Evolutionary conservation across 2,113 vertebrate species (phyloP), one percentile per base, ranked within the genome.

Genomic region (Pelecanus crispus): DNA sequence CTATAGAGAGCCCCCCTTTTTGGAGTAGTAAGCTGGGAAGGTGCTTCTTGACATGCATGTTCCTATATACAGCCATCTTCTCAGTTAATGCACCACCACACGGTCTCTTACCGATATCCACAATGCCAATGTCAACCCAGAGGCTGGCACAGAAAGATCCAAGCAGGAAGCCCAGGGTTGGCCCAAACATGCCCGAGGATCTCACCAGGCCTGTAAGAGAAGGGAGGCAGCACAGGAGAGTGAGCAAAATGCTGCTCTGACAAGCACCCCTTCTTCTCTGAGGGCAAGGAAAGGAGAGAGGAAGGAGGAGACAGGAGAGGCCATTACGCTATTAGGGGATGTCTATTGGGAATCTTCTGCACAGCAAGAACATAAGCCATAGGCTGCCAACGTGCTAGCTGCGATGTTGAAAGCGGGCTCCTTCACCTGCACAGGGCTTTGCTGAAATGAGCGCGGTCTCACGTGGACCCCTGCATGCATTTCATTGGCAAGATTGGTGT

Each of bases 81-180:
- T 61, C 13, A 8, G 4, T 13, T 17, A 13, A 7, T 0, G 6
- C 11, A 79, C 31, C 28, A 14, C 20, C 29, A 11, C 59, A 6
- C 0, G 0, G 29, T 29, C 20, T 96, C 98, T 98, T 96, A 98
- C 98, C 97, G 0, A 88, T 14, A 94, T 98, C 97, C 71, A 99
- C 98, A 45, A 94, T 65, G 72, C 99, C 99, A 61, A 99, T 79
- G 68, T 99, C 99, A 14, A 99, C 99, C 86, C 99, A 99, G 12
- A 99, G 92, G 88, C 84, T 98, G 74, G 99, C 98, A 96, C 98
- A 99, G 66, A 98, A 97, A 9, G 99, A 99, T 52, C 98, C 98
- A 47, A 99, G 87, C 34, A 98, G 87, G 92, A 99, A 99, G 34
- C 98, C 99, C 91, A 98, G 83, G 20, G 98, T 98, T 1, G 98